Conservation (phyloP, 2,797 vertebrate genomes). For the Typhlichthys subterraneus region DNA sequence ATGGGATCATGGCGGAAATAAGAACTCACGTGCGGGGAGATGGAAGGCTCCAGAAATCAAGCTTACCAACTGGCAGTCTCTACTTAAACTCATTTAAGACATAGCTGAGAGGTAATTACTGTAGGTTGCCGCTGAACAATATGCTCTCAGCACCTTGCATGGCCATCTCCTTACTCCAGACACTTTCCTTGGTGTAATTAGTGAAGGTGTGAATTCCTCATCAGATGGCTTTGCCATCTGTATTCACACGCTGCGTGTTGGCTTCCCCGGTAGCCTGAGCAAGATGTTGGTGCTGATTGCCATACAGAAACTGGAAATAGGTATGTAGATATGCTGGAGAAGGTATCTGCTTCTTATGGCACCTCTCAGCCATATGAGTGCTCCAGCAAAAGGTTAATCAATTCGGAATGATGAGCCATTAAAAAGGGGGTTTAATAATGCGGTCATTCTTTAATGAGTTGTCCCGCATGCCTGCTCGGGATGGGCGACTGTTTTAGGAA, state of each 20-base stretch:
- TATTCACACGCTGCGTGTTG: constrained; percentile 51
- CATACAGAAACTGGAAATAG: constrained; percentile 41
- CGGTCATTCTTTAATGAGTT: constrained; percentile 70
- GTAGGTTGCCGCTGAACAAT: constrained; percentile 71
- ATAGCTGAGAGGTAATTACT: constrained; percentile 70
- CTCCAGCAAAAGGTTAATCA: constrained; percentile 67
- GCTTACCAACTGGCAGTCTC: constrained; percentile 55
- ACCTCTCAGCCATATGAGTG: constrained; percentile 32
- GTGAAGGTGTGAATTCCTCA: constrained; percentile 72
- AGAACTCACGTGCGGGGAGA: constrained; percentile 21
- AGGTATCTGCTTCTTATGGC: constrained; percentile 30
- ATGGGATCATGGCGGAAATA: no score
- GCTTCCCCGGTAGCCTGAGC: constrained; percentile 32
- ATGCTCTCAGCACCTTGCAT: constrained; percentile 58
- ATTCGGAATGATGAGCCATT: constrained; percentile 64
- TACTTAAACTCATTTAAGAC: constrained; percentile 72
- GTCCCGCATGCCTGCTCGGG: constrained; percentile 49
- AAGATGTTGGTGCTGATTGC: constrained; percentile 49
- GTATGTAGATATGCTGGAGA: constrained; percentile 20
- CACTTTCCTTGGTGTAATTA: constrained; percentile 70
- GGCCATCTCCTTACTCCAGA: constrained; percentile 51
- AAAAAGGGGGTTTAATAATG: constrained; percentile 64
- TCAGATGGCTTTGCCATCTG: constrained; percentile 73
- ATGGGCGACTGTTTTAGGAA: constrained; percentile 66
- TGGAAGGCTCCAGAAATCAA: constrained; percentile 45